Conservation (phyloP, 2,113 vertebrate species). For the Ariopsis seemanni region DNA sequence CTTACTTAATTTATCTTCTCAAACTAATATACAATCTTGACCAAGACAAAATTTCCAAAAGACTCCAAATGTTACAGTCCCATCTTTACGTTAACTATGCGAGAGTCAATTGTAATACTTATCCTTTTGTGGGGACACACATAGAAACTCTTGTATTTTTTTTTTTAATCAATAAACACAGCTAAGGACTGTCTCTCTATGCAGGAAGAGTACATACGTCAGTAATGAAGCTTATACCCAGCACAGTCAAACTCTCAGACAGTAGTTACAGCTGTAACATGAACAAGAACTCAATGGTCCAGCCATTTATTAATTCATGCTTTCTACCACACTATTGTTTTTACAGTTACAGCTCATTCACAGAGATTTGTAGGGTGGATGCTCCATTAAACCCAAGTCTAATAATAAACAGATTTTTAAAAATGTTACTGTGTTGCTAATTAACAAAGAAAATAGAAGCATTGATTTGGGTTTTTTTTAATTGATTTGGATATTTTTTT, state of each 20-base stretch:
- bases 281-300: no score
- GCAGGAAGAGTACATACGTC: no score
- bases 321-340: neutral
- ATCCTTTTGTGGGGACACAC: no score
- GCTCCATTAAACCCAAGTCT: neutral
- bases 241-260: no score
- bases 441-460: neutral
- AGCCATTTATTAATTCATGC: neutral
- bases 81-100: neutral
- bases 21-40: neutral
- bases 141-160: no score
- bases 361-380: neutral
- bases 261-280: no score
- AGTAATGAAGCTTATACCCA: no score
- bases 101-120: no score
- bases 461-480: neutral
- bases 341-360: neutral
- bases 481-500: neutral
- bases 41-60: neutral
- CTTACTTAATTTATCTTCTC: neutral
- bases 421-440: neutral
- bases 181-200: no score
- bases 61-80: neutral
- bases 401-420: neutral
- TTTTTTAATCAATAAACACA: no score